Base-by-base conservation (phyloP, 2,888 invertebrate genomes). In the Nomada lathburiana region DNA sequence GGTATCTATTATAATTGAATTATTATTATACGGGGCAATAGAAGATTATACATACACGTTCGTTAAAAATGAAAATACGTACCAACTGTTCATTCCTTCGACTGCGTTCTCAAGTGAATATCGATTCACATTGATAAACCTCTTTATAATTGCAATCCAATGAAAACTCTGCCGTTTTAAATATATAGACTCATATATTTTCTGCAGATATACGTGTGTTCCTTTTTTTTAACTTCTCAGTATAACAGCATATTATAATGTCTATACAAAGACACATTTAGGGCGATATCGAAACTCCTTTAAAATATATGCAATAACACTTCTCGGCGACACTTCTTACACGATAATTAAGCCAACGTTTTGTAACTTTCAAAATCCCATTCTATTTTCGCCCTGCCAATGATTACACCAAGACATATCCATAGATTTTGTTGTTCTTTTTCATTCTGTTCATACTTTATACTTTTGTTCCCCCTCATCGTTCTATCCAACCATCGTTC, bases 311-410 rank as follows among this genome's bases (percentile, higher is more conserved):
- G 36, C 7, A 36, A 36, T 79, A 70, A 60, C 53, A 60, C 23
- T 52, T 64, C 16, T 57, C 67, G 52, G 74, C 65, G 47, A 67
- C 60, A 53, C 53, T 64, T n/a, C 67, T 74, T 74, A 74, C 53
- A 62, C 47, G 64, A 53, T 78, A 80, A 77, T 80, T 70, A 80
- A 80, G 78, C 78, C 78, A 70, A 80, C 78, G 13, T 52, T 55
- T 36, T 53, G 67, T 62, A 67, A 60, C 64, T 16, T 67, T 59
- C 0, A 36, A 42, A 36, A 77, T 60, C 23, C 59, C n/a, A 59
- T 23, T 42, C 64, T 29, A 59, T 20, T 64, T 70, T 69, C 53
- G 9, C 69, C 29, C 57, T 57, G 78, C 55, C 57, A 20, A 57
- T 63, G 20, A 62, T 53, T 75, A 76, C 50, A 76, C 57, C 20